A percentile compares a stretch with the other conserved stretches of the same genome.
These are phyloP conservation scores for Oxyruncus cristatus DNA, from an alignment of 2,113 vertebrate species.

Conservation along the genomic window DNA sequence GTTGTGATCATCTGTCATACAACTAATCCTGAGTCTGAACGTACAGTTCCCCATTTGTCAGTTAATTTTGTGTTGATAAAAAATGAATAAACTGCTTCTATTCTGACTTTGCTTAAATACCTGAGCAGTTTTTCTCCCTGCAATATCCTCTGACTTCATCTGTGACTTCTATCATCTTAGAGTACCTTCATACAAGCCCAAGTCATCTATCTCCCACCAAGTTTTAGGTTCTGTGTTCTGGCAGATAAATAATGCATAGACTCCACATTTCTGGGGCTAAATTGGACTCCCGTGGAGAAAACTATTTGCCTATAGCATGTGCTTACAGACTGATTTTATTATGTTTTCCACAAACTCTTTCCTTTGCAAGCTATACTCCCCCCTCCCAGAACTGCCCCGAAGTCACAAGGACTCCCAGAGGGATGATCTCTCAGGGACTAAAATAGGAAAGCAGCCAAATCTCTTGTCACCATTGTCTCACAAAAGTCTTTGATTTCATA, in stretches of 20 bases:
- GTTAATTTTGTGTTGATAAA: not conserved
- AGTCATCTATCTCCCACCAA: not conserved
- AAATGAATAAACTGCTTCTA: not conserved
- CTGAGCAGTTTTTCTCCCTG: not conserved
- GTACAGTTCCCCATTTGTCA: not conserved
- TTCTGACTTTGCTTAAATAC: not conserved
- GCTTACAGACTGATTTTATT: not conserved
- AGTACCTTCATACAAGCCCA: not conserved
- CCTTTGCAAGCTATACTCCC: not conserved
- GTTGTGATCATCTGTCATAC: not conserved
- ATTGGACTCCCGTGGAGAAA: not conserved
- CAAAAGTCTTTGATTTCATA: not conserved
- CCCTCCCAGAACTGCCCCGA: not conserved
- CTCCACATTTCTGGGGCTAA: not conserved
- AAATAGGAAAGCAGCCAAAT: not conserved
- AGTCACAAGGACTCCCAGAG: not conserved
- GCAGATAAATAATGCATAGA: not conserved
- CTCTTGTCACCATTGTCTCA: not conserved
- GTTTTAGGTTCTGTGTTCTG: not conserved
- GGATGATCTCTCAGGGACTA: not conserved
- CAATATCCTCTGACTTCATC: not conserved
- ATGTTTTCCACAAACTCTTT: not conserved
- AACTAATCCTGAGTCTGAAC: not conserved
- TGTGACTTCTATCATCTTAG: not conserved
- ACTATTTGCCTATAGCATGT: not conserved